These are phyloP conservation scores for Globodera ellingtonae DNA, from an alignment of 1,140 invertebrate species.

Conservation along the genomic window DNA sequence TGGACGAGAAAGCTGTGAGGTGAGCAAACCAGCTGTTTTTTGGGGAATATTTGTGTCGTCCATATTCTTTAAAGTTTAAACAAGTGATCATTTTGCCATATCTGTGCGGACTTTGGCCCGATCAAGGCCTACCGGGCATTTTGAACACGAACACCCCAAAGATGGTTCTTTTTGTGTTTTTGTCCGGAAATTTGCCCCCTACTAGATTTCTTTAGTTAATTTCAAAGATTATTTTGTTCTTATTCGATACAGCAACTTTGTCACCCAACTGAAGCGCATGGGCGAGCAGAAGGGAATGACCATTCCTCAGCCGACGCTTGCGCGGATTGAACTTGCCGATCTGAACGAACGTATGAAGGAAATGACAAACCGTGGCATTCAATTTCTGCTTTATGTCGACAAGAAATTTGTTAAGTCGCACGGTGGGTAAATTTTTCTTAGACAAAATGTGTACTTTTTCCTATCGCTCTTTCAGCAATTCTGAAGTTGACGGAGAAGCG, in stretches of 20 bases:
- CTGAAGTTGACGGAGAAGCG: slow-evolving; percentile 32
- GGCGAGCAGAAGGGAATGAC: slow-evolving; percentile 31
- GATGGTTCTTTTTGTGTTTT: neutral
- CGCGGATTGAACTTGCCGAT: slow-evolving; percentile 11
- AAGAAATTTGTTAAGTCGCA: slow-evolving; percentile 29
- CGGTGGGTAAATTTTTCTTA: neutral
- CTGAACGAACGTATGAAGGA: slow-evolving; percentile 16
- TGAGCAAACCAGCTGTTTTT: neutral
- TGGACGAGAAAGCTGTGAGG: neutral
- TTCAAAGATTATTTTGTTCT: neutral
- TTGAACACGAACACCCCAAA: too few species aligned
- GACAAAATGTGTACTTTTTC: neutral
- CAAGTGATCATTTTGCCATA: too few species aligned
- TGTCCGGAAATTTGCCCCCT: neutral
- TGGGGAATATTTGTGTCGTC: neutral
- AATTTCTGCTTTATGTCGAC: slow-evolving; percentile 38
- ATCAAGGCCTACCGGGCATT: too few species aligned
- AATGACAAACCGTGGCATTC: neutral
- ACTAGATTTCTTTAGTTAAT: neutral
- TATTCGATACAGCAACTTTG: slow-evolving; percentile 7
- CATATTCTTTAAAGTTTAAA: too few species aligned
- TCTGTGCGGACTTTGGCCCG: too few species aligned
- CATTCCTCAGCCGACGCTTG: slow-evolving; percentile 24
- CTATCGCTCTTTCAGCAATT: slow-evolving; percentile 14
- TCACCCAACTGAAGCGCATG: slow-evolving; percentile 4